Percentiles rank a stretch among this genome's conserved stretches.
These are phyloP conservation scores for Temnothorax rugatulus DNA, from an alignment of 2,888 invertebrate genomes.

Conservation along the genomic window DNA sequence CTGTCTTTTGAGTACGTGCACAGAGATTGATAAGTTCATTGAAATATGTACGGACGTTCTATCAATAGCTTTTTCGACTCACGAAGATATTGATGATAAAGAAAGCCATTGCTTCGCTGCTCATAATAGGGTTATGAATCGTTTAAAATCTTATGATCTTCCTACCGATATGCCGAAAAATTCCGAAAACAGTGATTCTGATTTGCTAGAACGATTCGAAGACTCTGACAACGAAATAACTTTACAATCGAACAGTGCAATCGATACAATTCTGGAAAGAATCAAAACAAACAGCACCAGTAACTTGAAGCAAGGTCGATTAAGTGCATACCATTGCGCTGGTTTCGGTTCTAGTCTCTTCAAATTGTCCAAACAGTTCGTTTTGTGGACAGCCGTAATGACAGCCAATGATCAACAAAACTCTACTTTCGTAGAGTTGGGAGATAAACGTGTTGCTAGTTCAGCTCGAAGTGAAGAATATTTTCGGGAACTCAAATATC, in stretches of 20 bases:
- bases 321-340: background rate
- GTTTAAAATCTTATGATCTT: background rate
- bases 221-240: background rate
- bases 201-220: background rate
- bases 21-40: background rate
- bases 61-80: background rate
- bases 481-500: background rate
- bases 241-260: background rate
- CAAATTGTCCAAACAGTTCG: background rate
- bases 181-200: background rate
- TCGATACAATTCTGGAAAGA: background rate
- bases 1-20: background rate
- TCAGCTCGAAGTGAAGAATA: background rate
- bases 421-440: background rate
- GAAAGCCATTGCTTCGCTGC: background rate
- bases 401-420: background rate
- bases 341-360: background rate
- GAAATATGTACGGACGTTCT: background rate
- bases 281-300: background rate
- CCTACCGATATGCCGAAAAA: background rate
- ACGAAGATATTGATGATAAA: background rate
- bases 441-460: background rate
- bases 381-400: background rate
- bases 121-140: background rate
- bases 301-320: background rate